Evolutionary conservation across 2,888 invertebrate species (phyloP).

Genomic region (Agrochola litura): DNA sequence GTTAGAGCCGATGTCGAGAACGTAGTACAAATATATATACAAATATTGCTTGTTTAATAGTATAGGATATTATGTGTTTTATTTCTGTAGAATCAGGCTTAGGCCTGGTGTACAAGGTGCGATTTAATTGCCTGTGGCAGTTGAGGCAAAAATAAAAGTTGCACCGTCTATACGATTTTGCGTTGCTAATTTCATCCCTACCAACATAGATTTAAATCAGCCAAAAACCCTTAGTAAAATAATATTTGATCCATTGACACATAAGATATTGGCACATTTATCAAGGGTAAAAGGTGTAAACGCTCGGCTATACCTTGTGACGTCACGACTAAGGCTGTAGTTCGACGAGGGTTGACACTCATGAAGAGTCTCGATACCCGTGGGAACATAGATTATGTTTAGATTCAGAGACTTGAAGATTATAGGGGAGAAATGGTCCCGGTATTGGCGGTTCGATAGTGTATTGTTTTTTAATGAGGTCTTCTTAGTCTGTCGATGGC

Average conservation of each 20-base stretch:
- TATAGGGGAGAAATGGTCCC: slow-evolving; percentile 30
- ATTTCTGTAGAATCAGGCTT: background rate
- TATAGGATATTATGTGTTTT: background rate
- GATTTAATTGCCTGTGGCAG: background rate
- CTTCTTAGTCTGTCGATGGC: background rate
- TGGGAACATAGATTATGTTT: slow-evolving; percentile 63
- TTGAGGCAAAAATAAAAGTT: background rate
- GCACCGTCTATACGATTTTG: background rate
- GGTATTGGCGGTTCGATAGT: slow-evolving; percentile 17
- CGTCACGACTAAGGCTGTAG: slow-evolving; percentile 47
- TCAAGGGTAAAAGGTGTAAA: slow-evolving; percentile 58
- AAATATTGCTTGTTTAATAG: no score
- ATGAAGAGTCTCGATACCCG: slow-evolving; percentile 64
- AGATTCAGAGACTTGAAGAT: slow-evolving; percentile 54
- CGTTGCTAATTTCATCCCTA: background rate
- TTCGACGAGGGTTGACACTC: slow-evolving; percentile 68
- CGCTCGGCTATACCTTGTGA: slow-evolving; percentile 46
- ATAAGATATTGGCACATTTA: slow-evolving; percentile 57
- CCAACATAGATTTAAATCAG: slow-evolving; percentile 15
- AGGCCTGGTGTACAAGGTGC: background rate
- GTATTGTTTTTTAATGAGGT: slow-evolving; percentile 24
- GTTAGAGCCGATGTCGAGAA: no score
- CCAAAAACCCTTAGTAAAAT: slow-evolving; percentile 25
- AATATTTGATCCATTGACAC: slow-evolving; percentile 51
- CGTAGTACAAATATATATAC: no score